Percentiles rank a stretch among this genome's conserved stretches.
Evolutionary conservation across 2,888 invertebrate genomes (phyloP).

Genomic region (Emmelina monodactyla): DNA sequence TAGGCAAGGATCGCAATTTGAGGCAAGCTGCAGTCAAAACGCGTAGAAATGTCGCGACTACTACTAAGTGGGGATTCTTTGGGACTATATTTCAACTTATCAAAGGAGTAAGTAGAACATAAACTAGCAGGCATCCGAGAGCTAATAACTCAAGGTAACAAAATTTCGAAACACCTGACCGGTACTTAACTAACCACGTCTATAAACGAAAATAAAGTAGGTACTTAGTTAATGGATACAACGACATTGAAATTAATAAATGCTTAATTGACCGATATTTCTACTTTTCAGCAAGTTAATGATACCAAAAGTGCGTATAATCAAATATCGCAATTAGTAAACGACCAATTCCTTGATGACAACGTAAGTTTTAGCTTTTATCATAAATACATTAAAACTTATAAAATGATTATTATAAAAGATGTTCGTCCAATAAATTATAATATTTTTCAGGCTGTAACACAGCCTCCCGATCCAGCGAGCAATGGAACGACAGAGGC

Average conservation of each 20-base stretch:
- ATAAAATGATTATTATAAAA: background rate
- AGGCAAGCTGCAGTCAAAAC: slow-evolving; percentile 34
- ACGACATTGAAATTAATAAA: too few species aligned
- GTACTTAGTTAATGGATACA: too few species aligned
- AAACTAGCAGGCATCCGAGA: too few species aligned
- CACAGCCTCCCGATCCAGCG: slow-evolving; percentile 24
- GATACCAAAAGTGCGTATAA: slow-evolving; percentile 59
- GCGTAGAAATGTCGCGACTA: slow-evolving; percentile 31
- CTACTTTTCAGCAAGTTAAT: slow-evolving; percentile 53
- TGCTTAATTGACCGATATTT: too few species aligned
- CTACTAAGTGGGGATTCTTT: slow-evolving; percentile 55
- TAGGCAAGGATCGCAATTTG: slow-evolving; percentile 37
- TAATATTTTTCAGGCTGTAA: slow-evolving; percentile 22
- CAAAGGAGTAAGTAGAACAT: slow-evolving; percentile 3
- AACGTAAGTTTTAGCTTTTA: slow-evolving; percentile 33
- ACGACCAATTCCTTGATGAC: slow-evolving; percentile 45
- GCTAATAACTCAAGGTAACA: too few species aligned
- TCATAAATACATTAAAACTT: background rate
- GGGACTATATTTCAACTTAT: slow-evolving; percentile 56
- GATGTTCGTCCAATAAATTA: background rate
- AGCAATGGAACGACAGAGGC: slow-evolving; percentile 42
- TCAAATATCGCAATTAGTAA: slow-evolving; percentile 51
- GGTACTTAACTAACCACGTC: too few species aligned
- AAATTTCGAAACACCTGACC: too few species aligned
- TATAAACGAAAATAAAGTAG: too few species aligned